Percentiles rank a stretch among this genome's conserved stretches.
phyloP scores from a whole-genome alignment of 2,888 invertebrate species.

The Ecdyonurus torrentis region DNA sequence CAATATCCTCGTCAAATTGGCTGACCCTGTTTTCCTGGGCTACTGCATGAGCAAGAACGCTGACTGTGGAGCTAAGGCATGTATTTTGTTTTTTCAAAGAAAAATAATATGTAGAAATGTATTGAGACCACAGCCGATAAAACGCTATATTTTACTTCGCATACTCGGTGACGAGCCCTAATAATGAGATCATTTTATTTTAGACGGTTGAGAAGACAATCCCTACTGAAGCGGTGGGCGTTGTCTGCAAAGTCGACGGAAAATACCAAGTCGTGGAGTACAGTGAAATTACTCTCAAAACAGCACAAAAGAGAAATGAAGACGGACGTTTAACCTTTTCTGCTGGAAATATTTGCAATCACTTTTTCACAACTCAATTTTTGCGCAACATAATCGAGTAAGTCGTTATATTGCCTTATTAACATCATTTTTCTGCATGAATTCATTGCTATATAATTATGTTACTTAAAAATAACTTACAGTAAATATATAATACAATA shows the following conservation, averaged over 20 bases:
- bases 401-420: constrained; percentile 13
- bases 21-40: constrained; percentile 92
- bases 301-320: constrained; percentile 57
- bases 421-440: neutral
- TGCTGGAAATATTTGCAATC: constrained; percentile 97
- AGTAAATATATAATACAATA: too few relatives aligned
- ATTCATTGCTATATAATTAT: neutral
- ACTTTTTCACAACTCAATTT: constrained; percentile 84
- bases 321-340: constrained; percentile 76
- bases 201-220: constrained; percentile 69
- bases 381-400: constrained; percentile 50
- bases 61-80: constrained; percentile 90
- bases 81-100: too few relatives aligned
- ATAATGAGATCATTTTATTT: constrained; percentile 8
- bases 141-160: too few relatives aligned
- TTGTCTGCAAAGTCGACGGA: constrained; percentile 84
- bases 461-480: neutral
- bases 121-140: too few relatives aligned
- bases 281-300: constrained; percentile 80
- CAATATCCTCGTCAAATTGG: constrained; percentile 94
- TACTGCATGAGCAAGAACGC: constrained; percentile 79
- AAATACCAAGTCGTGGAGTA: constrained; percentile 91
- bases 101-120: too few relatives aligned
- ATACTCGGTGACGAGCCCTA: neutral
- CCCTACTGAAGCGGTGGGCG: constrained; percentile 89